Conservation (phyloP, 2,797 vertebrate species). For the Anisognathus igniventris region DNA sequence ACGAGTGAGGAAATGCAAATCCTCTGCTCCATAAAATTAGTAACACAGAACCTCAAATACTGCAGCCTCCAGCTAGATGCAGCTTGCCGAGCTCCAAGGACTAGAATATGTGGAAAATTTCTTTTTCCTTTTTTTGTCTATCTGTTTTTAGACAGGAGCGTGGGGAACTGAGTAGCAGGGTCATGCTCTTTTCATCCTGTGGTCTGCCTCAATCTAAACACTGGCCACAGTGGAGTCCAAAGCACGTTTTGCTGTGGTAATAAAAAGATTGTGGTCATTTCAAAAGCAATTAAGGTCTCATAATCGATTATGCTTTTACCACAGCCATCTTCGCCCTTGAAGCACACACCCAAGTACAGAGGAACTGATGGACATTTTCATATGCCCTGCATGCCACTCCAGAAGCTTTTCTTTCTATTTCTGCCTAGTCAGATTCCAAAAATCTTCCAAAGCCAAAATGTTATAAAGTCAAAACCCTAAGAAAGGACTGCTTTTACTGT, state of each 20-base stretch:
- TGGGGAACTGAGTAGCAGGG: slow-evolving; percentile 21
- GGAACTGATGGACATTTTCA: slow-evolving; percentile 4
- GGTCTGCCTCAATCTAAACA: slow-evolving; percentile 50
- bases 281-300: slow-evolving; percentile 23
- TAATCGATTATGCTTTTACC: slow-evolving; percentile 32
- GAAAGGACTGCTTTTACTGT: not conserved
- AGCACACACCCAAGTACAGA: slow-evolving; percentile 22
- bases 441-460: not conserved
- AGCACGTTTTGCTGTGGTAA: slow-evolving; percentile 35
- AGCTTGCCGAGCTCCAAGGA: not conserved
- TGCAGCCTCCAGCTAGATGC: not conserved
- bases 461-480: not conserved
- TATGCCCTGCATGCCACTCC: not conserved
- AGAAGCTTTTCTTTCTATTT: slow-evolving; percentile 25
- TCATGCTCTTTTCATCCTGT: slow-evolving; percentile 40
- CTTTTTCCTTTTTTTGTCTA: not conserved
- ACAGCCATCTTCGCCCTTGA: slow-evolving; percentile 2
- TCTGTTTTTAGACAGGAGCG: slow-evolving; percentile 39
- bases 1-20: not conserved
- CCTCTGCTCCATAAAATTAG: not conserved
- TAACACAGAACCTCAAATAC: not conserved
- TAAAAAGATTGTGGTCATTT: slow-evolving; percentile 49
- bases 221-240: slow-evolving; percentile 34
- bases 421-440: not conserved
- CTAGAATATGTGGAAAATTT: not conserved